These are phyloP conservation scores for Mustela lutreola DNA, from an alignment of 2,113 vertebrate genomes.

Conservation along the genomic window DNA sequence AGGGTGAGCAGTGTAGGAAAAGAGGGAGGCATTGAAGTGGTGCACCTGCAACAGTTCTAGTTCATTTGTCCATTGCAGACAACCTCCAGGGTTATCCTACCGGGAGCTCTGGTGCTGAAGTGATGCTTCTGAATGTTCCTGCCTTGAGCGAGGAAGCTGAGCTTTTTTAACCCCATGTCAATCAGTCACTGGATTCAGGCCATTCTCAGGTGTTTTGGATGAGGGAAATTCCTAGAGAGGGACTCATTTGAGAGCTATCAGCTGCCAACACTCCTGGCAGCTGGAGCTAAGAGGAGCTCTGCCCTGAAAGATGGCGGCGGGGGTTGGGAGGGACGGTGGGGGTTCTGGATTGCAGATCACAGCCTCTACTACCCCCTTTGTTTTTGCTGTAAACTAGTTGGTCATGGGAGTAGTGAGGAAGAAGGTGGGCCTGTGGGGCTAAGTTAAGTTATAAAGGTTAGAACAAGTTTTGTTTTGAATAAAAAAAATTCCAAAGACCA, in stretches of 20 bases:
- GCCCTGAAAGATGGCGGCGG: rapidly evolving
- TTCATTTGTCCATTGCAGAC: background rate
- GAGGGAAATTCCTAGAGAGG: background rate
- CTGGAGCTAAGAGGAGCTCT: too few relatives aligned
- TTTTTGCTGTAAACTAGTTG: background rate
- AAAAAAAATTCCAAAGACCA: background rate
- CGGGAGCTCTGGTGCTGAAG: background rate
- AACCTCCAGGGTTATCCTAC: background rate
- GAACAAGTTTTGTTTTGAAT: background rate
- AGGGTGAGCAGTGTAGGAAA: background rate
- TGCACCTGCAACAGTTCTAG: background rate
- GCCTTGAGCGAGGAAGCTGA: background rate
- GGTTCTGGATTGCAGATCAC: background rate
- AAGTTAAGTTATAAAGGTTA: background rate
- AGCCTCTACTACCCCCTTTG: background rate
- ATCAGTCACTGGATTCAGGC: background rate
- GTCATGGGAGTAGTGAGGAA: background rate
- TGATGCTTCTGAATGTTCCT: background rate
- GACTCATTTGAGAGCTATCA: background rate
- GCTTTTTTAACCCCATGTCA: background rate
- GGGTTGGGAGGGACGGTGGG: rapidly evolving
- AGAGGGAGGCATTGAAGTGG: background rate
- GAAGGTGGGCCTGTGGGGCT: background rate
- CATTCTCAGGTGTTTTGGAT: background rate
- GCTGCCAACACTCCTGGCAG: background rate